Evolutionary conservation across 1,140 invertebrate species (phyloP).

Genomic region (Papilio dardanus): DNA sequence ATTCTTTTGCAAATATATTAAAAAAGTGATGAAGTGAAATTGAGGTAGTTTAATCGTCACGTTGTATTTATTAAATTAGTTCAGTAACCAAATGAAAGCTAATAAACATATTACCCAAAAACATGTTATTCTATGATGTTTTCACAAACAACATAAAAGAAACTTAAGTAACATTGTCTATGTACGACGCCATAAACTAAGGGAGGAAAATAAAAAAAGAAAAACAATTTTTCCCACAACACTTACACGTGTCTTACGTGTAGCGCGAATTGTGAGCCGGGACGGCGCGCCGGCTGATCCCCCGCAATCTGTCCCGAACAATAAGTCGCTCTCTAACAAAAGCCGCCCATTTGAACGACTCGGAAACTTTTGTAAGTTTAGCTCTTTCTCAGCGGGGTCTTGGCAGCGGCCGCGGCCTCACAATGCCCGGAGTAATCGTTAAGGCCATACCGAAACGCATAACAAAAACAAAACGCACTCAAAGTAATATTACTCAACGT

Average conservation of each 20-base stretch:
- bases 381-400: constrained; percentile 73
- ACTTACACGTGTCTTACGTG: constrained; percentile 49
- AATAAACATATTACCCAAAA: not conserved
- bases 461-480: constrained; percentile 75
- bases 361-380: constrained; percentile 81
- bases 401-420: constrained; percentile 68
- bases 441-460: constrained; percentile 73
- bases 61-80: no score
- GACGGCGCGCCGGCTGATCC: constrained; percentile 66
- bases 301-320: constrained; percentile 80
- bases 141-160: constrained; percentile 13
- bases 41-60: no score
- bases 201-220: constrained; percentile 15
- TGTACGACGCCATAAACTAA: constrained; percentile 1
- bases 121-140: not conserved
- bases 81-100: not conserved
- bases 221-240: constrained; percentile 27
- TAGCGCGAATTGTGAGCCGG: constrained; percentile 52
- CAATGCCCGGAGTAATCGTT: constrained; percentile 78
- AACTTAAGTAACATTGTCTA: constrained; percentile 32
- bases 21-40: no score
- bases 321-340: constrained; percentile 80
- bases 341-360: constrained; percentile 80
- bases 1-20: no score
- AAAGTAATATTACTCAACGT: constrained; percentile 65